Evolutionary conservation across 1,140 invertebrate species (phyloP), one percentile per base, ranked within the genome.

Genomic region (Neodiprion pinetum): DNA sequence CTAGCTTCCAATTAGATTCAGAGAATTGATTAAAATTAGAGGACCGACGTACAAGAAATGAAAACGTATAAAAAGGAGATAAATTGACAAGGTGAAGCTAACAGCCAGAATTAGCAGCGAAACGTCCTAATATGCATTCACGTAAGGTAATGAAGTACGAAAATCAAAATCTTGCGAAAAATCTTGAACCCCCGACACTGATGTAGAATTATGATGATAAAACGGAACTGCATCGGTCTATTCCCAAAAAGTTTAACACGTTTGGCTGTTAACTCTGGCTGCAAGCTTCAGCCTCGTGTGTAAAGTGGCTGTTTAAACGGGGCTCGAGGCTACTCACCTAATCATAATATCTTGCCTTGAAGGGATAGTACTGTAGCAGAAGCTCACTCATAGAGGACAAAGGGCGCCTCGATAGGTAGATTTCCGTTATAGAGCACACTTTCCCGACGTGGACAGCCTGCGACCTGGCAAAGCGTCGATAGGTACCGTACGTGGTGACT

Each of bases 301-400:
- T 23, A 11, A 69, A 11, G 10, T 0, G 17, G 17, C 17, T 21
- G 17, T 21, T 21, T 21, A 21, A 21, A 21, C 17, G 17, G 17
- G 17, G 17, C 28, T 40, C 28, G 28, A 17, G 23, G 65, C 23
- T 49, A 84, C 86, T 86, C 76, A 88, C 87, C 87, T 87, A 87
- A 87, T 86, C 87, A 88, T 88, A 87, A 87, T 88, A 87, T 83
- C 82, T 80, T 78, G 75, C 71, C 81, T 79, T 78, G 66, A 75
- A 72, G 71, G 74, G 65, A 78, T 78, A 48, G 48, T 74, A 76
- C 76, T 79, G 73, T 76, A 74, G 79, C 78, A 79, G 76, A 75
- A 82, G 78, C 80, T 82, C 80, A 80, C 85, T 84, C 75, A 78
- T 75, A 72, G 65, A 76, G 67, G 48, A 74, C 28, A 69, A 72